A percentile compares a stretch with the other conserved stretches of the same genome.
Evolutionary conservation across 1,140 invertebrate species (phyloP).

Genomic region (Thaumetopoea pityocampa): DNA sequence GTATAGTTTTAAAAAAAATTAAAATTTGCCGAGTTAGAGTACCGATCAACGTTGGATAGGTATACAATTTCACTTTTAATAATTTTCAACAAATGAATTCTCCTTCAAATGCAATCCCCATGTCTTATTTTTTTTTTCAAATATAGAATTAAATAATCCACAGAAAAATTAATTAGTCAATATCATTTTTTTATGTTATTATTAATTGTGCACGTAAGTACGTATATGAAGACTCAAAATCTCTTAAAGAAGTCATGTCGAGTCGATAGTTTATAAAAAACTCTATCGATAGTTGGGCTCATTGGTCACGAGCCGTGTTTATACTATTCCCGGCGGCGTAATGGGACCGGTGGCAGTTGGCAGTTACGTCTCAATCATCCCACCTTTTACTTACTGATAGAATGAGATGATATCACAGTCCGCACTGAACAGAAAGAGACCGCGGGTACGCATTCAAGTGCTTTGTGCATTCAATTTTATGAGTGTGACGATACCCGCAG

Average conservation of each 20-base stretch:
- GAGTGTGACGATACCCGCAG: conserved; percentile 7
- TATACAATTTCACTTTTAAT: too few relatives aligned
- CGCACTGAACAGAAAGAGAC: conserved; percentile 25
- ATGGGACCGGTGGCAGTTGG: conserved; percentile 72
- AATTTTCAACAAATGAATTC: too few relatives aligned
- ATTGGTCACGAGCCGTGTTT: conserved; percentile 45
- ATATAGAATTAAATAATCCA: too few relatives aligned
- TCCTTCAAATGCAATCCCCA: too few relatives aligned
- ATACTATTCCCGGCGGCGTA: conserved; percentile 58
- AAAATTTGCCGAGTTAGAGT: too few relatives aligned
- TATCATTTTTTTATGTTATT: neutral
- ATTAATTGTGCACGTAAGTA: neutral
- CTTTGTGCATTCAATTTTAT: conserved; percentile 43
- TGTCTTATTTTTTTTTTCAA: too few relatives aligned
- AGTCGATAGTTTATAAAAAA: too few relatives aligned
- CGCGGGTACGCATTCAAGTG: conserved; percentile 42
- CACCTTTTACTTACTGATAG: conserved; percentile 63
- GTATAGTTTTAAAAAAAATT: too few relatives aligned
- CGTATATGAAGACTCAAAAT: too few relatives aligned
- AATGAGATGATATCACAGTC: conserved; percentile 31
- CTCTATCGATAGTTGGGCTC: conserved; percentile 26
- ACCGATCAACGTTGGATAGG: too few relatives aligned
- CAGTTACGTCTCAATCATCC: conserved; percentile 71
- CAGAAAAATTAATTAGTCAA: too few relatives aligned
- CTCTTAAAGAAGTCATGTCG: too few relatives aligned